Evolutionary conservation across 2,113 vertebrate species (phyloP).

Genomic region (Notothenia coriiceps): DNA sequence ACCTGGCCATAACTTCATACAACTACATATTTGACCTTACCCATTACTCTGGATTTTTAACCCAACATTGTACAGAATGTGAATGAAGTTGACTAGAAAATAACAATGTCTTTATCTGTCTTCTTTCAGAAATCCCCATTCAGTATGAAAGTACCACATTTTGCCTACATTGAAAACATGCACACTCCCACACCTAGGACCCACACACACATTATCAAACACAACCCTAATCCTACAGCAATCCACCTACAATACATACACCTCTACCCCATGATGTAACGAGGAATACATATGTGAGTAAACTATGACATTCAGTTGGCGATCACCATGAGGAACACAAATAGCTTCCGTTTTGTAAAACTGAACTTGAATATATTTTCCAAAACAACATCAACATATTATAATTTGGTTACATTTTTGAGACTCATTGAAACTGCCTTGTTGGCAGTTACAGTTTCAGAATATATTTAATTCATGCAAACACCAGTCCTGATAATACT

Average conservation of each 20-base stretch:
- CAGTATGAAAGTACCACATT: background rate
- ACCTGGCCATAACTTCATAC: no score
- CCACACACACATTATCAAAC: conserved; percentile 7
- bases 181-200: background rate
- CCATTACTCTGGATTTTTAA: no score
- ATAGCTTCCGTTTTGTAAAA: background rate
- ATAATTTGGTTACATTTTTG: background rate
- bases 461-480: background rate
- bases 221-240: background rate
- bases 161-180: background rate
- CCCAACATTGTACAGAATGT: background rate
- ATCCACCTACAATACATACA: background rate
- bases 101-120: background rate
- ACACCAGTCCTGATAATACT: background rate
- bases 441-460: background rate
- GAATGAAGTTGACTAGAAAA: background rate
- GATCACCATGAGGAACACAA: background rate
- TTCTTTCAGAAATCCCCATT: background rate
- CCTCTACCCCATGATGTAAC: conserved; percentile 2
- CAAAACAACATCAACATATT: background rate
- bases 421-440: background rate
- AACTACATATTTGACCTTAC: no score
- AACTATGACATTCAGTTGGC: background rate
- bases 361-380: background rate
- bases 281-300: background rate